These are phyloP conservation scores for Tigriopus japonicus DNA, from an alignment of 1,140 invertebrate genomes.

Conservation along the genomic window DNA sequence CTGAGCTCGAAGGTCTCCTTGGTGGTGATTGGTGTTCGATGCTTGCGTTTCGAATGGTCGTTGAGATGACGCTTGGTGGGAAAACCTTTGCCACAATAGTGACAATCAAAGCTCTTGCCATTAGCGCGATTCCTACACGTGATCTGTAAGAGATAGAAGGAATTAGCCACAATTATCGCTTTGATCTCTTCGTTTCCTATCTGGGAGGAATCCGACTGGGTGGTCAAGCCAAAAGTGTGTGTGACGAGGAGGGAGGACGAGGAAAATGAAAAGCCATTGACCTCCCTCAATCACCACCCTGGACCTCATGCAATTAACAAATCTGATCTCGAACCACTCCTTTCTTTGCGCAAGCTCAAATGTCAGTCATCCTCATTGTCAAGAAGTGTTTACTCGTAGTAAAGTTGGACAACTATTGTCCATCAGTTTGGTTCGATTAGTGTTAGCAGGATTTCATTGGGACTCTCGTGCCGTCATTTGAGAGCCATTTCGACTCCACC, in stretches of 20 bases:
- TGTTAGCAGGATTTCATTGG: too few species aligned
- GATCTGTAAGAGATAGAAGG: neutral
- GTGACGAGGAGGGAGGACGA: neutral
- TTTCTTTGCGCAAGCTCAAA: too few species aligned
- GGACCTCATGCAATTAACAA: too few species aligned
- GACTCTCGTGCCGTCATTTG: too few species aligned
- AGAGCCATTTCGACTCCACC: too few species aligned
- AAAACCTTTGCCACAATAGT: slow-evolving; percentile 2
- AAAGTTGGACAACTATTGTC: too few species aligned
- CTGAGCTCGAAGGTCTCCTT: neutral
- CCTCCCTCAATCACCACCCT: too few species aligned
- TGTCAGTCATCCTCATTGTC: too few species aligned
- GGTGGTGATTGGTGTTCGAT: neutral
- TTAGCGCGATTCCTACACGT: slow-evolving; percentile 9
- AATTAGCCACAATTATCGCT: neutral
- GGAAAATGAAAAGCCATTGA: neutral
- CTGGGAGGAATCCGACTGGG: neutral
- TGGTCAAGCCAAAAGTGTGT: neutral
- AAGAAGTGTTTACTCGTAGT: too few species aligned
- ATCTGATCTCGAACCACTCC: too few species aligned
- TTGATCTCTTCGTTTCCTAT: neutral
- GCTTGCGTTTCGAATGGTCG: slow-evolving; percentile 6
- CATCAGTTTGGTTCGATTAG: too few species aligned
- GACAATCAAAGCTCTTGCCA: slow-evolving; percentile 5
- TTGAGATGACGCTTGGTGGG: slow-evolving; percentile 8